Conservation (phyloP, 2,888 invertebrate genomes). For the Ypsolopha sequella region DNA sequence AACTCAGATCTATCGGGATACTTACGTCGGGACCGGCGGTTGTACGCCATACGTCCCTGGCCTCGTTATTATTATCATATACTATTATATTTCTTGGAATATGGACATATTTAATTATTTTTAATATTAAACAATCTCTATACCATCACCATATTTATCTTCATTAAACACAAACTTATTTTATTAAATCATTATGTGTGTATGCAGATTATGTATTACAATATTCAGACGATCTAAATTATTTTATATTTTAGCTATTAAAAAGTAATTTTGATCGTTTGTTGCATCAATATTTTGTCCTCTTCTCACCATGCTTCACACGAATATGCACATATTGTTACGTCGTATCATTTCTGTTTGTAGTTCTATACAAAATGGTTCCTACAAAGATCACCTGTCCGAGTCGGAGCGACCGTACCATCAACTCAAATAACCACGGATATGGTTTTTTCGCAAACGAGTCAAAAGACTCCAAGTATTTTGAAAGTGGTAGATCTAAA, state of each 20-base stretch:
- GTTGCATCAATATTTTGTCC: constrained; percentile 13
- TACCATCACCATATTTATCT: background rate
- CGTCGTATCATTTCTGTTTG: constrained; percentile 70
- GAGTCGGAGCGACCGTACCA: constrained; percentile 62
- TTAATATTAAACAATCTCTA: too few species aligned
- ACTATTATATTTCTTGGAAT: too few species aligned
- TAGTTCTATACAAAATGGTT: constrained; percentile 72
- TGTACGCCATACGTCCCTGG: too few species aligned
- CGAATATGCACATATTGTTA: constrained; percentile 65
- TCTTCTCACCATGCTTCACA: constrained; percentile 35
- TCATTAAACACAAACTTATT: too few species aligned
- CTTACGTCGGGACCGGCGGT: too few species aligned
- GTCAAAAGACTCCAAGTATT: constrained; percentile 58
- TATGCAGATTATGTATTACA: background rate
- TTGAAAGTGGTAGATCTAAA: constrained; percentile 68
- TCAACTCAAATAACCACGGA: constrained; percentile 60
- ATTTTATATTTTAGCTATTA: background rate
- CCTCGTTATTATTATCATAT: too few species aligned
- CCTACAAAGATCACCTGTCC: constrained; percentile 67
- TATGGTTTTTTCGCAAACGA: constrained; percentile 69
- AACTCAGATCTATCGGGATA: too few species aligned
- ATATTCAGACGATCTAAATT: background rate
- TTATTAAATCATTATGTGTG: background rate
- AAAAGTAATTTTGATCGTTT: background rate
- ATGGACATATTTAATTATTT: background rate